These are phyloP conservation scores for Pangasius krempfi DNA, from an alignment of 2,797 vertebrate genomes.

Conservation along the genomic window DNA sequence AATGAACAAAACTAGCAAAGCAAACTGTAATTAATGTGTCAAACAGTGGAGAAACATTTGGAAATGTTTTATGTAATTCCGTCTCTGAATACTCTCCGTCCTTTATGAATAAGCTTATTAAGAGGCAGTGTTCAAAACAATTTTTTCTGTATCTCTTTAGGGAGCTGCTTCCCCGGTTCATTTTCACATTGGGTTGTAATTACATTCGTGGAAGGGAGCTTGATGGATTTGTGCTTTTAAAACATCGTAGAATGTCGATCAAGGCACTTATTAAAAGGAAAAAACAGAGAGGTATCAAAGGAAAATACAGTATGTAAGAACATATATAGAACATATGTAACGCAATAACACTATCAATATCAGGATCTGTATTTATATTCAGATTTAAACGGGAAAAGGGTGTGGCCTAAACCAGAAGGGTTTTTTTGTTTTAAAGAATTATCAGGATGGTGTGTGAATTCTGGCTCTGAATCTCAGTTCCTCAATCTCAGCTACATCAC, in stretches of 20 bases:
- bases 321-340: neutral
- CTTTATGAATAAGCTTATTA: constrained; percentile 11
- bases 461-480: too few species aligned
- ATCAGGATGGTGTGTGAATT: neutral
- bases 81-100: neutral
- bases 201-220: neutral
- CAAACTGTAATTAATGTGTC: constrained; percentile 11
- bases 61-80: neutral
- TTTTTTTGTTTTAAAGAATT: too few species aligned
- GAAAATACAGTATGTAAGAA: neutral
- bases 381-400: too few species aligned
- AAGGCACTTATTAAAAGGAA: neutral
- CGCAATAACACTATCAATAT: neutral
- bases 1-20: neutral
- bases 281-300: neutral
- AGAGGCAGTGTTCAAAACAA: neutral
- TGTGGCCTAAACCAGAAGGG: too few species aligned
- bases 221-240: neutral
- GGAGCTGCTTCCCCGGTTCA: neutral
- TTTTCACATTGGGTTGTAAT: neutral
- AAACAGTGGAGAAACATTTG: neutral
- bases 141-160: neutral
- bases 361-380: too few species aligned
- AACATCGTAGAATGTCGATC: neutral
- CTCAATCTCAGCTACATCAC: neutral